Evolutionary conservation across 2,113 vertebrate species (phyloP).

Genomic region (Rissa tridactyla): DNA sequence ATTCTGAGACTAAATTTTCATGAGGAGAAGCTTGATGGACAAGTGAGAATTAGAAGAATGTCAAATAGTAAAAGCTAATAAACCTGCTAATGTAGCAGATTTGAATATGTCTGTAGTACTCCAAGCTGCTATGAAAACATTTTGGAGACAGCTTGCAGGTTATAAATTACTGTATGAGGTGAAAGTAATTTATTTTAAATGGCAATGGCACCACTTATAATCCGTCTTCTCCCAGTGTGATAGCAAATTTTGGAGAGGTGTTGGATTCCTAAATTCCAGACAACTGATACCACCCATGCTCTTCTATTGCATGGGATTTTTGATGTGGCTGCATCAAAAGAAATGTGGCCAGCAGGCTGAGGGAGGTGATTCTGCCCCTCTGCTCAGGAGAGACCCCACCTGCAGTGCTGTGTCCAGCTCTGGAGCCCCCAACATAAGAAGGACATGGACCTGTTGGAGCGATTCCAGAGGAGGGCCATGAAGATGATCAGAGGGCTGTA

Average conservation of each 20-base stretch:
- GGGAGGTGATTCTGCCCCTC: background rate
- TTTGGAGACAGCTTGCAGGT: background rate
- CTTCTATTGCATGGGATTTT: background rate
- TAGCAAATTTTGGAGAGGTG: background rate
- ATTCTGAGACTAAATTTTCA: background rate
- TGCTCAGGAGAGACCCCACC: background rate
- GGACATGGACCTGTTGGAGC: background rate
- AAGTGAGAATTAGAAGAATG: background rate
- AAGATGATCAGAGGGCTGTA: background rate
- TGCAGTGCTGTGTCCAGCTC: background rate
- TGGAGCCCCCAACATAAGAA: background rate
- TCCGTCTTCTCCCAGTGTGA: background rate
- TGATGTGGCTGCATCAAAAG: background rate
- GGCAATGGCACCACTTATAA: background rate
- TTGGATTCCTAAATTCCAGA: background rate
- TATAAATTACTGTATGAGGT: background rate
- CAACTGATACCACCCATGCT: background rate
- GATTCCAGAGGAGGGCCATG: background rate
- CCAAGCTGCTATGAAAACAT: background rate
- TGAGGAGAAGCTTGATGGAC: background rate
- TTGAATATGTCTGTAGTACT: background rate
- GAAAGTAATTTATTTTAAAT: background rate
- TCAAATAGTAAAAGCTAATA: background rate
- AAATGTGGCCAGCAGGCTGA: background rate
- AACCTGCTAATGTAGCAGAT: background rate